Base-by-base conservation (phyloP, 1,140 invertebrate genomes). In the Saccostrea cuccullata region DNA sequence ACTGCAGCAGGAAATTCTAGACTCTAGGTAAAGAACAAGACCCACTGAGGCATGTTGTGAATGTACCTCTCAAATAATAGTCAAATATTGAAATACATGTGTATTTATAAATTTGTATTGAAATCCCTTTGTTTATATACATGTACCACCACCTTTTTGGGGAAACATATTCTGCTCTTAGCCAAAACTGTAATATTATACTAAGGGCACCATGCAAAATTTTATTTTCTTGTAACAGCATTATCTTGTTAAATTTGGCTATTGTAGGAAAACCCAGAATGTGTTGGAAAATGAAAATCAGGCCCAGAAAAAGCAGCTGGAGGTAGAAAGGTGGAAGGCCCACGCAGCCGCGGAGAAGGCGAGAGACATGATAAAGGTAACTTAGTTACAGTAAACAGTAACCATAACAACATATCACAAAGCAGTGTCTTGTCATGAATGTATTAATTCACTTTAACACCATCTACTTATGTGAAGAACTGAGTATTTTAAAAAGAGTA, bases 341-440 rank as follows among this genome's bases (percentile, higher is more conserved):
- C 90, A 94, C 23, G 90, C 91, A 70, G 92, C 93, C 36, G 92
- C 93, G 13, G 91, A 93, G 60, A 91, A 93, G 77, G 94, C 94
- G 1, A 92, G 89, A 82, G 91, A 93, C 73, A 94, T 94, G 93
- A 93, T 94, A 4, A 90, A 91, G 91, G 94, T 93, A 87, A n/a
- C 85, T 86, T 20, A 73, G 26, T 26, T 30, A 26, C 30, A 77
- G 8, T 17, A 73, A 23, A 13, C 26, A 30, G 70, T 30, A 13
- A 30, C 70, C 70, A 36, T 77, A 26, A 77, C 70, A 36, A 77
- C 12, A 36, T 13, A 26, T 30, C 15, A 70, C 17, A 26, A 87
- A n/a, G 30, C 30, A 26, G 47, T 40, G n/a, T 40, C 36, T 60
- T 26, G 55, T 55, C 55, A 86, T 73, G 4, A 60, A 56, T 55